Percentiles rank a stretch among this genome's conserved stretches.
Conservation (phyloP, 2,888 invertebrate species). For the Aelia acuminata region DNA sequence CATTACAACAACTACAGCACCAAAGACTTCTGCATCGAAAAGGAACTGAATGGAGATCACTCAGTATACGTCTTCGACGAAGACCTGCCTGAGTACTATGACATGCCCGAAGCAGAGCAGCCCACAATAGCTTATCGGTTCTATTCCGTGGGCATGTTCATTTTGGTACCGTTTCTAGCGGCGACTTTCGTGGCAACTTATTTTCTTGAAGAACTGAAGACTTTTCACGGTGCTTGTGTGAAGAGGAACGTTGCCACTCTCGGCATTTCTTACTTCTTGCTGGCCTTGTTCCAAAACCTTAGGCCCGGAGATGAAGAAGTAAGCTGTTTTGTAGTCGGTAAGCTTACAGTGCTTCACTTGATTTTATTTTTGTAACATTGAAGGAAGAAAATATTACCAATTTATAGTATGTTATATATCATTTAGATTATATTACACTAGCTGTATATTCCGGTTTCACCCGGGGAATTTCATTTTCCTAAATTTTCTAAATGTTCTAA, state of each 20-base stretch:
- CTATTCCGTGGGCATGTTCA: conserved; percentile 69
- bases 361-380: too few species aligned
- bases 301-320: not conserved
- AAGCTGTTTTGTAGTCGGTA: conserved; percentile 26
- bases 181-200: conserved; percentile 72
- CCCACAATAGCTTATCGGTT: not conserved
- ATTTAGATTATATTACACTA: too few species aligned
- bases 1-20: not conserved
- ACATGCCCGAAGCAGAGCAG: not conserved
- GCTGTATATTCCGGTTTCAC: too few species aligned
- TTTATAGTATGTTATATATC: too few species aligned
- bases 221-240: conserved; percentile 69
- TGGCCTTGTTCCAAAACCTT: conserved; percentile 66
- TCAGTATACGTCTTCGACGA: conserved; percentile 3
- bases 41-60: not conserved
- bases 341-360: not conserved
- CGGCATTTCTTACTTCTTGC: conserved; percentile 66
- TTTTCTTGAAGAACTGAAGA: conserved; percentile 72
- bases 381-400: too few species aligned
- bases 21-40: conserved; percentile 27
- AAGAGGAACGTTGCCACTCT: conserved; percentile 67
- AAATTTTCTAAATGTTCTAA: too few species aligned
- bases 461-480: too few species aligned
- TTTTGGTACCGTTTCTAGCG: conserved; percentile 73
- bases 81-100: not conserved